Evolutionary conservation across 2,113 vertebrate species (phyloP).

Genomic region (Enhydra lutris): DNA sequence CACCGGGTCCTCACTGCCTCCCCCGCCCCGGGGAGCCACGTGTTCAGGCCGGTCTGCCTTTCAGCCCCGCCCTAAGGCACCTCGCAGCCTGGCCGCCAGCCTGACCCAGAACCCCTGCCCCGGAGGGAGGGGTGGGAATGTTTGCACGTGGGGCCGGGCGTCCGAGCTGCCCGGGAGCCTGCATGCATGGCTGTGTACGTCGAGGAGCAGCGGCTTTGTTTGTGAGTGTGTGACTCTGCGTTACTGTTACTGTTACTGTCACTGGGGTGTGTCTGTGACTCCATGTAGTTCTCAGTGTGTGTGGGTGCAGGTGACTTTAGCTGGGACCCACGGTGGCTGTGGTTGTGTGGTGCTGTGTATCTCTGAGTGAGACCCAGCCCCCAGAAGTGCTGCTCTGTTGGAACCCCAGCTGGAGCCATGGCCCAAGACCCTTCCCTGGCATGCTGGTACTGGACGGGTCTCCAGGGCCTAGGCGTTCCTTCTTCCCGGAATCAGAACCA

Average conservation of each 20-base stretch:
- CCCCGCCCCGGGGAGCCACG: conserved; percentile 39
- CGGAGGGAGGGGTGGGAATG: background rate
- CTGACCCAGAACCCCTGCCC: conserved; percentile 46
- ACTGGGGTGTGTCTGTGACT: conserved; percentile 46
- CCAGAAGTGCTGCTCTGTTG: background rate
- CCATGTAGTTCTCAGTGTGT: conserved; percentile 32
- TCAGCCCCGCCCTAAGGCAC: conserved; percentile 42
- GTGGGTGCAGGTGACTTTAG: background rate
- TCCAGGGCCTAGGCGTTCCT: background rate
- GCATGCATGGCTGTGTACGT: conserved; percentile 20
- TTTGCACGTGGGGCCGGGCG: conserved; percentile 53
- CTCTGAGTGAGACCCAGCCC: background rate
- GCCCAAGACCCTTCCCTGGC: background rate
- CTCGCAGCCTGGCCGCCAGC: background rate
- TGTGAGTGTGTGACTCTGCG: conserved; percentile 32
- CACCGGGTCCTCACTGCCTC: background rate
- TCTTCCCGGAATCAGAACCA: background rate
- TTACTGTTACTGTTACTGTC: background rate
- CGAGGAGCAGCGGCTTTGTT: conserved; percentile 52
- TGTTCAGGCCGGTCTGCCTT: background rate
- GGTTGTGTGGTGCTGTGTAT: background rate
- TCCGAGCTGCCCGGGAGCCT: background rate
- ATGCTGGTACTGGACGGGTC: background rate
- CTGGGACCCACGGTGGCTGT: background rate
- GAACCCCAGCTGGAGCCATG: background rate